Percentiles rank a stretch among this genome's conserved stretches.
phyloP scores from a whole-genome alignment of 1,140 invertebrate genomes.

The Sminthurides bifidus region DNA sequence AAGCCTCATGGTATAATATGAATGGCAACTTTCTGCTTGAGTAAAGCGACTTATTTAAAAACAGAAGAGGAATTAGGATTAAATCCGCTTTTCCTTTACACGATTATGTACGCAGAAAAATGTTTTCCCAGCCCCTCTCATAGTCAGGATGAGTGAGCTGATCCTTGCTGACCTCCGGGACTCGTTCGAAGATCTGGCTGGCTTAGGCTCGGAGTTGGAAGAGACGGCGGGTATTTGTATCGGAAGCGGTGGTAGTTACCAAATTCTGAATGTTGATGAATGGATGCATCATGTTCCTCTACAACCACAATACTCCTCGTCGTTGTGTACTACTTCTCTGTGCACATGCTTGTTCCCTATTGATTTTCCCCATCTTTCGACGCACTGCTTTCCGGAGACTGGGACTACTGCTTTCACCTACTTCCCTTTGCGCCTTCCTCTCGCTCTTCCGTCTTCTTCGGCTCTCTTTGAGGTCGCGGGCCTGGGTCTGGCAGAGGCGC shows the following conservation, averaged over 20 bases:
- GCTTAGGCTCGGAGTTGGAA: background rate
- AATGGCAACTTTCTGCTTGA: too few relatives aligned
- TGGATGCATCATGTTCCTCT: background rate
- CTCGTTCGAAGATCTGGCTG: too few relatives aligned
- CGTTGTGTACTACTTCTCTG: slow-evolving; percentile 13
- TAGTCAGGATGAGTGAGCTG: background rate
- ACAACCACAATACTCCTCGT: too few relatives aligned
- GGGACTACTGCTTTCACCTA: background rate
- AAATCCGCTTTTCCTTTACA: too few relatives aligned
- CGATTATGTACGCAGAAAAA: too few relatives aligned
- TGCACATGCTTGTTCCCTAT: slow-evolving; percentile 30
- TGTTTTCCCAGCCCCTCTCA: background rate
- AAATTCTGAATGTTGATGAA: too few relatives aligned
- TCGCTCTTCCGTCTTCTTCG: background rate
- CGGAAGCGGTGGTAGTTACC: too few relatives aligned
- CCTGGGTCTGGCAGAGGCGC: too few relatives aligned
- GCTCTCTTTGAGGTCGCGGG: background rate
- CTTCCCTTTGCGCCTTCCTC: slow-evolving; percentile 1
- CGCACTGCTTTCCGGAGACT: slow-evolving; percentile 13
- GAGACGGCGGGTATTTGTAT: background rate
- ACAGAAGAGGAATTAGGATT: background rate
- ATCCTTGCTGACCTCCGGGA: background rate
- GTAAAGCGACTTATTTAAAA: background rate
- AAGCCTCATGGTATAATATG: too few relatives aligned
- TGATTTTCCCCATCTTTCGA: slow-evolving; percentile 25